phyloP scores from a whole-genome alignment of 2,797 vertebrate species.

The Poeciliopsis paucimaculata region DNA sequence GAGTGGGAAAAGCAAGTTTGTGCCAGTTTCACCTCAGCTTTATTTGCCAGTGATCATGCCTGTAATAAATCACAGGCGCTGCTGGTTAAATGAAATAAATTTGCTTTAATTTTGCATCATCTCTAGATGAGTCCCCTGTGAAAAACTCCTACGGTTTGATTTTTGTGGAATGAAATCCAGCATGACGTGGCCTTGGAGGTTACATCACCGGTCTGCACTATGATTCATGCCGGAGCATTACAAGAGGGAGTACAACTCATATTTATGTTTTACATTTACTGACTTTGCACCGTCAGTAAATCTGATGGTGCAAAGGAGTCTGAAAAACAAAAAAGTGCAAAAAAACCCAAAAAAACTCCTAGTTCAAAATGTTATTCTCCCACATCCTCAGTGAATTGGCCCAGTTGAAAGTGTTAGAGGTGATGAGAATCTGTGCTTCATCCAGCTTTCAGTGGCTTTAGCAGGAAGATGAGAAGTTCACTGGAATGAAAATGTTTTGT shows the following conservation, averaged over 20 bases:
- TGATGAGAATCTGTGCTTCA: not conserved
- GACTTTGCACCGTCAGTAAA: slow-evolving; percentile 35
- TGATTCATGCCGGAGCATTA: slow-evolving; percentile 52
- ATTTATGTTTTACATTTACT: too few relatives aligned
- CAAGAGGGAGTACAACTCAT: slow-evolving; percentile 20
- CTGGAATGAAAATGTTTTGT: slow-evolving; percentile 3
- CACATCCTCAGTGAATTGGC: not conserved
- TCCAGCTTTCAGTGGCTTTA: not conserved
- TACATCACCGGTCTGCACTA: slow-evolving; percentile 50
- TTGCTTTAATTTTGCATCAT: not conserved
- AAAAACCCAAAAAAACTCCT: not conserved
- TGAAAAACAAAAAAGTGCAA: slow-evolving; percentile 38
- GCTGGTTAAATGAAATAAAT: slow-evolving; percentile 9
- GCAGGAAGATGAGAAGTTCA: not conserved
- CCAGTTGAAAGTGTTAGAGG: not conserved
- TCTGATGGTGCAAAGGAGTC: slow-evolving; percentile 35
- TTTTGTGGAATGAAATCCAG: slow-evolving; percentile 3
- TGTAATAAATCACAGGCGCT: slow-evolving; percentile 5
- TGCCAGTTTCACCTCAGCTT: slow-evolving; percentile 8
- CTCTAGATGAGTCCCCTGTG: not conserved
- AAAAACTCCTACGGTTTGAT: slow-evolving; percentile 9
- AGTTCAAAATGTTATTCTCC: not conserved
- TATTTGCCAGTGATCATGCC: not conserved
- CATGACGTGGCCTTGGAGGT: slow-evolving; percentile 22
- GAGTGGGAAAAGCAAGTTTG: not conserved